Conservation (phyloP, 2,888 invertebrate species). For the Habrosyne pyritoides region DNA sequence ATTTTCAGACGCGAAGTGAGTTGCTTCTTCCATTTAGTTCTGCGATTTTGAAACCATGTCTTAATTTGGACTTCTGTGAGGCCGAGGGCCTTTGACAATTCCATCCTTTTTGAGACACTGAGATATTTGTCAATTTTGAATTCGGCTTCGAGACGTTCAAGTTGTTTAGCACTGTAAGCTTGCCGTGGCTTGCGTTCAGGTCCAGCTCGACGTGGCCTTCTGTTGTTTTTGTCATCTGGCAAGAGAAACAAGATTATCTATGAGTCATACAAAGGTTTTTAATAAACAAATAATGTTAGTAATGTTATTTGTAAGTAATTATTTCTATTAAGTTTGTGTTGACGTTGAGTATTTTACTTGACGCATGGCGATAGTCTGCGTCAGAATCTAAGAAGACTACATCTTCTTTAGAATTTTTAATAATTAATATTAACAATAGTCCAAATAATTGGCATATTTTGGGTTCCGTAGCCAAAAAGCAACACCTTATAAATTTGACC, state of each 20-base stretch:
- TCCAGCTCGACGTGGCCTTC: slow-evolving; percentile 93
- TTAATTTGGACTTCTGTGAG: slow-evolving; percentile 98
- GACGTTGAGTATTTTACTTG: too few species aligned
- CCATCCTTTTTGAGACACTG: slow-evolving; percentile 97
- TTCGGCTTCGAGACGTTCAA: slow-evolving; percentile 95
- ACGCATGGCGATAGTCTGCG: too few species aligned
- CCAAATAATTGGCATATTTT: too few species aligned
- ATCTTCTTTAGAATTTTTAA: too few species aligned
- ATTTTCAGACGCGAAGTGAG: slow-evolving; percentile 94
- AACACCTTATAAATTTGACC: too few species aligned
- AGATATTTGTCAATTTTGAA: slow-evolving; percentile 98
- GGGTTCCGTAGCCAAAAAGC: too few species aligned
- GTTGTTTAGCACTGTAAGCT: slow-evolving; percentile 97
- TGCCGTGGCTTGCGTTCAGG: slow-evolving; percentile 97
- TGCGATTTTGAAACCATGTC: slow-evolving; percentile 97
- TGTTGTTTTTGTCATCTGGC: slow-evolving; percentile 90
- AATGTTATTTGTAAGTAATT: too few species aligned
- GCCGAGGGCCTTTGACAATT: slow-evolving; percentile 93
- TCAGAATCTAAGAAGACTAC: too few species aligned
- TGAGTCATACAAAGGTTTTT: too few species aligned
- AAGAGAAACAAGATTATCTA: slow-evolving; percentile 28
- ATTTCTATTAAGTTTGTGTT: too few species aligned
- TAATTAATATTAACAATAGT: too few species aligned
- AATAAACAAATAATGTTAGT: too few species aligned
- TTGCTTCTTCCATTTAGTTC: slow-evolving; percentile 99